These are phyloP conservation scores for Ataeniobius toweri DNA, from an alignment of 2,797 vertebrate species.

Conservation along the genomic window DNA sequence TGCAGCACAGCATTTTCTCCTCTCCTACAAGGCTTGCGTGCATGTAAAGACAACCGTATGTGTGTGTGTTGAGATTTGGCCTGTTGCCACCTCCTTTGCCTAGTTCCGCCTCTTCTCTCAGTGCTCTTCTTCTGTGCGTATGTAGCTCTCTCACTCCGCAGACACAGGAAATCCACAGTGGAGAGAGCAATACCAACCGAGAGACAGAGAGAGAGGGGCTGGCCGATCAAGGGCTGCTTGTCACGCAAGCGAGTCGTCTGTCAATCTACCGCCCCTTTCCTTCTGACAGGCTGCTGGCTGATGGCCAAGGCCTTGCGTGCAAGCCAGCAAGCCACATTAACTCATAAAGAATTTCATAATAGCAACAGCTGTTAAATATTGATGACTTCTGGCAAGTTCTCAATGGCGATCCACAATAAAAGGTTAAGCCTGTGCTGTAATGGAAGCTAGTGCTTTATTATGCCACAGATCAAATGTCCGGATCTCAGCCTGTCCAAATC, in stretches of 20 bases:
- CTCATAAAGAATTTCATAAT: conserved; percentile 95
- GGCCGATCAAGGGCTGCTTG: conserved; percentile 87
- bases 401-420: conserved; percentile 82
- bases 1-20: conserved; percentile 52
- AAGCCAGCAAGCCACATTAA: conserved; percentile 89
- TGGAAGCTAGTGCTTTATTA: conserved; percentile 92
- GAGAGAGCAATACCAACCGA: conserved; percentile 54
- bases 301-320: conserved; percentile 93
- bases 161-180: conserved; percentile 78
- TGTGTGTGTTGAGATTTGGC: conserved; percentile 72
- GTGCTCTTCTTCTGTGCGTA: conserved; percentile 36
- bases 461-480: conserved; percentile 86
- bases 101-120: conserved; percentile 68
- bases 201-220: conserved; percentile 64
- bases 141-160: conserved; percentile 34
- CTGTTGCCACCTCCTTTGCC: conserved; percentile 74
- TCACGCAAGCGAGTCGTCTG: conserved; percentile 90
- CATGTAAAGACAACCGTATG: conserved; percentile 63
- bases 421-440: conserved; percentile 89
- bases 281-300: conserved; percentile 86
- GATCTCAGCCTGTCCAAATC: conserved; percentile 59
- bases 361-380: conserved; percentile 99
- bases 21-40: conserved; percentile 77
- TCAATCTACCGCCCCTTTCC: conserved; percentile 84
- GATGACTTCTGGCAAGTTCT: conserved; percentile 86